phyloP scores from a whole-genome alignment of 2,113 vertebrate genomes.

The Panthera uncia region DNA sequence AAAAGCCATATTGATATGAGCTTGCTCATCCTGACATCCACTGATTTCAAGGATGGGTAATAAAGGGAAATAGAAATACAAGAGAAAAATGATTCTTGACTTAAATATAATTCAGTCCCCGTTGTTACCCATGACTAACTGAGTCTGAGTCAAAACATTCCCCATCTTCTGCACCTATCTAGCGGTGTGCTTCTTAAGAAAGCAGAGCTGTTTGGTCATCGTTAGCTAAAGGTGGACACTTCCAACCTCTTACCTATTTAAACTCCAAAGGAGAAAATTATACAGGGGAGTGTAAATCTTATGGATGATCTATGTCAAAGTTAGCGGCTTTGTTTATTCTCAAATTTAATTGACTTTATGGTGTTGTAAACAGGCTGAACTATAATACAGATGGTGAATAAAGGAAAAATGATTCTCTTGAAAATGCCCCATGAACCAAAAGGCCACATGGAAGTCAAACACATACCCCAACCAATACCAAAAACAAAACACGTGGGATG shows the following conservation, averaged over 20 bases:
- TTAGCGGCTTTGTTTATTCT: slow-evolving; percentile 15
- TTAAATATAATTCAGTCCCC: background rate
- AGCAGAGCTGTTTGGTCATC: background rate
- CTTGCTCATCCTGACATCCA: background rate
- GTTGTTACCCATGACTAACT: background rate
- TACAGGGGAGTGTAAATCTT: background rate
- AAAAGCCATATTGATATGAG: background rate
- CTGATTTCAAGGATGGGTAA: background rate
- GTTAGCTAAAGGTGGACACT: background rate
- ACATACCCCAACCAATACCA: background rate
- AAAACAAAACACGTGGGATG: background rate
- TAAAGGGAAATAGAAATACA: background rate
- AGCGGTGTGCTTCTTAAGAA: background rate
- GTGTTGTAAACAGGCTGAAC: background rate
- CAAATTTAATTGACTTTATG: background rate
- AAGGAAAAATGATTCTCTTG: slow-evolving; percentile 21
- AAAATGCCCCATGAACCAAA: slow-evolving; percentile 1
- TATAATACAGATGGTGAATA: background rate
- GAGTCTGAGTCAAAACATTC: background rate
- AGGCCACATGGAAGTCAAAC: background rate
- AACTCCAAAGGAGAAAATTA: background rate
- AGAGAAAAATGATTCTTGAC: background rate
- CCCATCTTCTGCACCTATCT: background rate
- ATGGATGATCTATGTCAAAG: background rate
- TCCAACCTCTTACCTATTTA: background rate